Conservation (phyloP, 2,797 vertebrate genomes). For the Platyrinchus mystaceus region DNA sequence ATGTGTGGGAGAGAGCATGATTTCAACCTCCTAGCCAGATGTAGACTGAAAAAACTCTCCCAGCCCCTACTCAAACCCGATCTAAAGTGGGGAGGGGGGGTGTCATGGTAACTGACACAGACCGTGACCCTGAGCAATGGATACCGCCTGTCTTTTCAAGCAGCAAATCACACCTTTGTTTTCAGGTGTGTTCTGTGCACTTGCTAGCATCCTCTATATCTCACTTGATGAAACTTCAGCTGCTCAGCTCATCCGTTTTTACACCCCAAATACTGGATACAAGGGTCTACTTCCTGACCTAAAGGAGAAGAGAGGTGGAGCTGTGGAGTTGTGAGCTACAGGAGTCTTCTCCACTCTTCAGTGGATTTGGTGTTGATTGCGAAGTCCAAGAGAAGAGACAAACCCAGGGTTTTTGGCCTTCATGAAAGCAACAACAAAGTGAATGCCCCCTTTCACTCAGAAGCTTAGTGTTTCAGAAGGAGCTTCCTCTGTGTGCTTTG, state of each 20-base stretch:
- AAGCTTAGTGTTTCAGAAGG: neutral
- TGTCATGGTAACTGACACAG: neutral
- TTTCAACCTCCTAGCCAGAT: neutral
- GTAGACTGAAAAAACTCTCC: neutral
- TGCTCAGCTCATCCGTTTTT: neutral
- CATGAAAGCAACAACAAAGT: neutral
- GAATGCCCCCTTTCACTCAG: neutral
- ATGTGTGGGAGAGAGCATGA: neutral
- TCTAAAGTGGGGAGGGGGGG: neutral
- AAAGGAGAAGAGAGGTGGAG: neutral
- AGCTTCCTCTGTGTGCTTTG: neutral
- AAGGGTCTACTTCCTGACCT: neutral
- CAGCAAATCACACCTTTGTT: neutral
- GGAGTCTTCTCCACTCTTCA: neutral
- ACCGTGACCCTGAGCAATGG: fast-evolving
- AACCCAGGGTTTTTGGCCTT: neutral
- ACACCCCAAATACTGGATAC: neutral
- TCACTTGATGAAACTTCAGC: neutral
- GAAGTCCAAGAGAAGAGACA: neutral
- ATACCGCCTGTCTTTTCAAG: neutral
- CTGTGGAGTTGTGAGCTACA: neutral
- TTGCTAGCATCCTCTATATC: neutral
- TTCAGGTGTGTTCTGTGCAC: neutral
- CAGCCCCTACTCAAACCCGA: neutral
- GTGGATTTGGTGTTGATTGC: neutral